Evolutionary conservation across 1,140 invertebrate species (phyloP), one percentile per base, ranked within the genome.

Genomic region (Colletes latitarsis): DNA sequence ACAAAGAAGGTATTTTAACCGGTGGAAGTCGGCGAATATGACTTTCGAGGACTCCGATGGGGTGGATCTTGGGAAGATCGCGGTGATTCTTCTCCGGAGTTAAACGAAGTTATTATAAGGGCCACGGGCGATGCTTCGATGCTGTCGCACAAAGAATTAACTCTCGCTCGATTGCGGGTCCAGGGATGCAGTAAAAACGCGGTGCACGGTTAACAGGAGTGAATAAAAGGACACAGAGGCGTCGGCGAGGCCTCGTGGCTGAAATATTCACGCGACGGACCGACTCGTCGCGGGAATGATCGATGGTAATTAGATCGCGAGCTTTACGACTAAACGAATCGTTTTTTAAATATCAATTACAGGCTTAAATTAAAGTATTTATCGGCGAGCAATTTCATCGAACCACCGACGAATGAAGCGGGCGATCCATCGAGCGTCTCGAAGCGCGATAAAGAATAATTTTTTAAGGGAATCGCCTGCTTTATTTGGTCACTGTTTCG

Each of bases 171-270:
- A 80, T 58, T 80, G 71, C 63, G 52, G 78, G 46, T 67, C 63
- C 78, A 66, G 63, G 78, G 78, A 80, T 75, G 78, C 78, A 60
- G 52, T 41, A 75, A 80, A 80, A 41, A 19, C 55, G 41, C 58
- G 69, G n/a, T 67, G 77, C 71, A 41, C 15, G 58, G 8, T 80
- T 58, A 41, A 73, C 17, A 21, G 21, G 21, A 19, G 30, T 6
- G 43, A 53, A 21, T 49, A 62, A 72, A 21, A 19, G 30, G 21
- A 8, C 43, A 46, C 14, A 49, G 9, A 55, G 46, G 53, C 17
- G 62, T 58, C 21, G 57, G 30, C 30, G 30, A 71, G 70, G 76
- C 21, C 21, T 70, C 41, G 12, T 4, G 5, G 14, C 10, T 58
- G 14, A 57, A 57, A 57, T 70, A 57, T 57, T 41, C 8, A 9